Conservation (phyloP, 2,888 invertebrate genomes). For the Myathropa florea region DNA sequence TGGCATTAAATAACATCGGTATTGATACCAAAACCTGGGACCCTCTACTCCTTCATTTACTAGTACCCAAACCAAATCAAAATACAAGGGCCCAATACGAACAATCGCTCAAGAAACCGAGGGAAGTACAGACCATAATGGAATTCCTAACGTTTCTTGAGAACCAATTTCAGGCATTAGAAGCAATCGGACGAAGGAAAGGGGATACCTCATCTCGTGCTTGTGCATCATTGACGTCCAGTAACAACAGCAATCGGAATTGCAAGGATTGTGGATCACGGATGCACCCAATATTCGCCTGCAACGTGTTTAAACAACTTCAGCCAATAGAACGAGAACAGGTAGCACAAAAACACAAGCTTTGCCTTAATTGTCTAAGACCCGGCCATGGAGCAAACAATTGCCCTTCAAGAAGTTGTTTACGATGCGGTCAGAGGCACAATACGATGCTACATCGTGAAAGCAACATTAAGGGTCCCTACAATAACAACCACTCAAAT, state of each 20-base stretch:
- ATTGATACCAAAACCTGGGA: too few relatives aligned
- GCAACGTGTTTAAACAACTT: constrained; percentile 9
- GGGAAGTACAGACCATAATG: constrained; percentile 16
- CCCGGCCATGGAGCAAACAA: constrained; percentile 4
- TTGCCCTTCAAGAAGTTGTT: constrained; percentile 20
- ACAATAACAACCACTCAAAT: not conserved
- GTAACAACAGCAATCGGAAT: constrained; percentile 3
- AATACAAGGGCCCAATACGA: constrained; percentile 34
- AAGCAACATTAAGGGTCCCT: too few relatives aligned
- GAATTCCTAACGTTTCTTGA: constrained; percentile 20
- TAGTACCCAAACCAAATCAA: too few relatives aligned
- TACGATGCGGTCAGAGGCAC: constrained; percentile 6
- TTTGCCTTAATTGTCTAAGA: constrained; percentile 2
- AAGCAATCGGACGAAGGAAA: too few relatives aligned
- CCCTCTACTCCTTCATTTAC: too few relatives aligned
- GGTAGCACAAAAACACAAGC: not conserved
- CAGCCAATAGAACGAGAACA: not conserved
- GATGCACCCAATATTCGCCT: too few relatives aligned
- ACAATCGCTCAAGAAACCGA: constrained; percentile 35
- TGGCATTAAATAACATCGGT: not conserved
- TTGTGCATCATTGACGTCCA: too few relatives aligned
- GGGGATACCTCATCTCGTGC: too few relatives aligned
- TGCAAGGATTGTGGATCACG: constrained; percentile 8
- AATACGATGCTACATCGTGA: not conserved
- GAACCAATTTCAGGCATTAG: not conserved